Conservation (phyloP, 2,113 vertebrate genomes). For the Bambusicola thoracicus region DNA sequence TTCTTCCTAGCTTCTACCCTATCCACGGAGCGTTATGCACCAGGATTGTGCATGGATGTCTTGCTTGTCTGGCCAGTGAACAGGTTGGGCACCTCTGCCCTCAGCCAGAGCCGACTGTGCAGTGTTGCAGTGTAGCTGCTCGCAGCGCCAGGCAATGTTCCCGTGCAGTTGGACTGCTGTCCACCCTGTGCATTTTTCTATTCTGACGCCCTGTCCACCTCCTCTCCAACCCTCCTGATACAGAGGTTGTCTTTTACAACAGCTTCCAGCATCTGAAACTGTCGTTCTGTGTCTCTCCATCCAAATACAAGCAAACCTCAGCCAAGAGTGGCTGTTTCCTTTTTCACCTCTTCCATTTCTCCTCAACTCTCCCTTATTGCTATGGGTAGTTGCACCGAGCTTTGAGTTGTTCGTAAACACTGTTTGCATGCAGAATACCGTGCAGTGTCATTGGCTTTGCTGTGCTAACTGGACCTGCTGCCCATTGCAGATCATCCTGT, state of each 20-base stretch:
- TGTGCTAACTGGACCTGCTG: background rate
- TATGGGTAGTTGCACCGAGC: background rate
- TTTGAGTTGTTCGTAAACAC: background rate
- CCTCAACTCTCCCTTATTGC: background rate
- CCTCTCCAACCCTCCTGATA: background rate
- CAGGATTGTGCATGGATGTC: background rate
- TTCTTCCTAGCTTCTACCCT: background rate
- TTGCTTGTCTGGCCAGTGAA: background rate
- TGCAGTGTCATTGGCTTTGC: background rate
- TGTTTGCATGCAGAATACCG: background rate
- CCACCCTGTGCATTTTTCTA: background rate
- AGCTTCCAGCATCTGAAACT: background rate
- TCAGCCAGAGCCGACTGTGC: background rate
- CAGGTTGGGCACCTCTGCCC: background rate
- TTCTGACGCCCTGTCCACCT: background rate
- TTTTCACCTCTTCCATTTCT: background rate
- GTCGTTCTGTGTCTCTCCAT: background rate
- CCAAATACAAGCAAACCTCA: background rate
- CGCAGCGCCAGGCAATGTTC: background rate
- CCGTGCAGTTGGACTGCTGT: background rate
- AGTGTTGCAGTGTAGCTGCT: background rate
- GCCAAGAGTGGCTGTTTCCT: background rate
- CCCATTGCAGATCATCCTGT: conserved; percentile 87
- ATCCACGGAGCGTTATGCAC: background rate
- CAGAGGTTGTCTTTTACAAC: background rate